Percentiles rank a stretch among this genome's conserved stretches.
These are phyloP conservation scores for Trisateles emortualis DNA, from an alignment of 2,888 invertebrate species.

Conservation along the genomic window DNA sequence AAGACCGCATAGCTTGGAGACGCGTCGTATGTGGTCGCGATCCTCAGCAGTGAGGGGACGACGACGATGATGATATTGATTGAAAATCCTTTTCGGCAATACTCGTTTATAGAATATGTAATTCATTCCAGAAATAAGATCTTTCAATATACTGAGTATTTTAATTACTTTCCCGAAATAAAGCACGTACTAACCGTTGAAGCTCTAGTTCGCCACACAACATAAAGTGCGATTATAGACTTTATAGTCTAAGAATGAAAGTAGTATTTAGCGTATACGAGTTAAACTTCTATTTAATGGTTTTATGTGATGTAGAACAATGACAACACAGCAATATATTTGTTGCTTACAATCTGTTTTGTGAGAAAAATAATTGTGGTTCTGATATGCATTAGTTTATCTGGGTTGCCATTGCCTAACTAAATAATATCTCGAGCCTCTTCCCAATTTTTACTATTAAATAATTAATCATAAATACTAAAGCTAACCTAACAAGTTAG, in stretches of 20 bases:
- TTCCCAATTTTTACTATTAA: constrained; percentile 47
- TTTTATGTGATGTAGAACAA: constrained; percentile 1
- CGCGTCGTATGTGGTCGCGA: too few species aligned
- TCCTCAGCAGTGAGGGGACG: too few species aligned
- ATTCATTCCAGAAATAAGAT: too few species aligned
- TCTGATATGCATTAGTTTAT: constrained; percentile 10
- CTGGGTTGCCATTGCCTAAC: constrained; percentile 28
- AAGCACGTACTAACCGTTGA: too few species aligned
- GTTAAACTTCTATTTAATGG: constrained; percentile 5
- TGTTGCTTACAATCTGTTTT: not conserved
- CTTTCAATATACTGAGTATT: too few species aligned
- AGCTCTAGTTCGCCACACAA: constrained; percentile 14
- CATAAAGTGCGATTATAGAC: constrained; percentile 15
- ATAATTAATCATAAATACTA: constrained; percentile 49
- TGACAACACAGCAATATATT: constrained; percentile 13
- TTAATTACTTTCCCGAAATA: too few species aligned
- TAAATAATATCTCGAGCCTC: constrained; percentile 48
- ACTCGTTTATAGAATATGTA: too few species aligned
- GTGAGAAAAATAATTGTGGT: constrained; percentile 1
- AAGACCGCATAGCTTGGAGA: too few species aligned
- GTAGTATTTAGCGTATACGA: constrained; percentile 23
- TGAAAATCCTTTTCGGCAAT: too few species aligned
- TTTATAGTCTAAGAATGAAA: constrained; percentile 15
- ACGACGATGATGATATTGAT: too few species aligned
- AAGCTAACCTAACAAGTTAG: constrained; percentile 48